Percentiles rank a stretch among this genome's conserved stretches.
Evolutionary conservation across 2,888 invertebrate species (phyloP).

Genomic region (Cyaniris semiargus): DNA sequence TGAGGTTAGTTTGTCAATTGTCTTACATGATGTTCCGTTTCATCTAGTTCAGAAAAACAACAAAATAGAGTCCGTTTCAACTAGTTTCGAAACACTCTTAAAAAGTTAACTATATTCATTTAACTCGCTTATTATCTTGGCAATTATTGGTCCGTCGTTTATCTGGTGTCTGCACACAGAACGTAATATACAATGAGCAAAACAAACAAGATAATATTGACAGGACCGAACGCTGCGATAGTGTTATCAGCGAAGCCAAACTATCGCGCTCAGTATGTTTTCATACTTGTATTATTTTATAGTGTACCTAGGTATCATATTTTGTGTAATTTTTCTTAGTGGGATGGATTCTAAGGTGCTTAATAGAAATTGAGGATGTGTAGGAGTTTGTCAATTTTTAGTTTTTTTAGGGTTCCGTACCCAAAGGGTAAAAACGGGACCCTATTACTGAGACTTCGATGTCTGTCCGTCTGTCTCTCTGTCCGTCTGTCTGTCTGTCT

Average conservation of each 20-base stretch:
- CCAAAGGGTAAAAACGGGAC: too few species aligned
- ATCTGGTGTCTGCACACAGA: conserved; percentile 13
- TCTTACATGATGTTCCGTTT: too few species aligned
- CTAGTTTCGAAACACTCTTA: not conserved
- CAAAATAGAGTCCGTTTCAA: too few species aligned
- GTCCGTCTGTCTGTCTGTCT: too few species aligned
- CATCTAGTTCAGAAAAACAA: too few species aligned
- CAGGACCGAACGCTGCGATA: conserved; percentile 69
- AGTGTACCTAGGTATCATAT: too few species aligned
- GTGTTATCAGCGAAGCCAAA: conserved; percentile 57
- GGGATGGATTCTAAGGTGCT: not conserved
- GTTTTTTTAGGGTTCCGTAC: too few species aligned
- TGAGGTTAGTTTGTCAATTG: too few species aligned
- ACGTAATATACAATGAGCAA: conserved; percentile 38
- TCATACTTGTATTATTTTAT: not conserved
- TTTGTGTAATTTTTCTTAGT: not conserved
- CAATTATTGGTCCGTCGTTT: conserved; percentile 14
- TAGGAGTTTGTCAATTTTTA: not conserved
- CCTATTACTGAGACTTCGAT: too few species aligned
- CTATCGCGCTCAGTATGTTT: not conserved
- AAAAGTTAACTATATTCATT: not conserved
- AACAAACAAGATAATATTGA: conserved; percentile 69
- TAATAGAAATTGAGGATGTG: not conserved
- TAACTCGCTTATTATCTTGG: conserved; percentile 1
- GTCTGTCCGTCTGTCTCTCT: too few species aligned